Conservation (phyloP, 2,888 invertebrate genomes). For the Syrphus vitripennis region DNA sequence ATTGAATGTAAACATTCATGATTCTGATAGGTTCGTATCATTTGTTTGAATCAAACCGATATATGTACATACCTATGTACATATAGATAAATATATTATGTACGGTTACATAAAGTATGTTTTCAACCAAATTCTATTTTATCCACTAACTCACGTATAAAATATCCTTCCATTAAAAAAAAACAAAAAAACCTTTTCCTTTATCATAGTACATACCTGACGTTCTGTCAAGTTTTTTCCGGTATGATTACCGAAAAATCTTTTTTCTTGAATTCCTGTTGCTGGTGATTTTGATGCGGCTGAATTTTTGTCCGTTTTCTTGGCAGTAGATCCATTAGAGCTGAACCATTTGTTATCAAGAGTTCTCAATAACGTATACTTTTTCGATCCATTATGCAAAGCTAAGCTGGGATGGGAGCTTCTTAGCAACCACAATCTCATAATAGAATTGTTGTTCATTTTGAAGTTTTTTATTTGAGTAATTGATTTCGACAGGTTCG, state of each 20-base stretch:
- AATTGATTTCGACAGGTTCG: not conserved
- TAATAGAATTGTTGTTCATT: constrained; percentile 40
- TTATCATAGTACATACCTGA: constrained; percentile 17
- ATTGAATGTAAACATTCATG: not conserved
- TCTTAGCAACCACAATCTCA: constrained; percentile 42
- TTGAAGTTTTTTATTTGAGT: not conserved
- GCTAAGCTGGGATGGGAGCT: constrained; percentile 14
- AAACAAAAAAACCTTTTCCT: not conserved
- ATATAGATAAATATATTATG: not conserved
- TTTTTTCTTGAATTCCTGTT: constrained; percentile 44
- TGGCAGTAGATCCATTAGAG: not conserved
- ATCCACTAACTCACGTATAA: not conserved
- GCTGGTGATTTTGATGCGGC: constrained; percentile 1
- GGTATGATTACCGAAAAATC: constrained; percentile 34
- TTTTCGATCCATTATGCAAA: constrained; percentile 28
- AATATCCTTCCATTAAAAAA: not conserved
- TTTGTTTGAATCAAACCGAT: not conserved
- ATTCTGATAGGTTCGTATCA: not conserved
- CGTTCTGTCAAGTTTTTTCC: constrained; percentile 14
- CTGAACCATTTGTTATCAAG: not conserved
- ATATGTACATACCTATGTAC: not conserved
- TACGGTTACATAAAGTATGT: not conserved
- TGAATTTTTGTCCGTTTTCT: constrained; percentile 4
- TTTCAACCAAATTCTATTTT: not conserved
- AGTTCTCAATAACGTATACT: not conserved